A percentile compares a stretch with the other conserved stretches of the same genome.
phyloP scores from a whole-genome alignment of 2,888 invertebrate species.

The Choristoneura rosaceana region DNA sequence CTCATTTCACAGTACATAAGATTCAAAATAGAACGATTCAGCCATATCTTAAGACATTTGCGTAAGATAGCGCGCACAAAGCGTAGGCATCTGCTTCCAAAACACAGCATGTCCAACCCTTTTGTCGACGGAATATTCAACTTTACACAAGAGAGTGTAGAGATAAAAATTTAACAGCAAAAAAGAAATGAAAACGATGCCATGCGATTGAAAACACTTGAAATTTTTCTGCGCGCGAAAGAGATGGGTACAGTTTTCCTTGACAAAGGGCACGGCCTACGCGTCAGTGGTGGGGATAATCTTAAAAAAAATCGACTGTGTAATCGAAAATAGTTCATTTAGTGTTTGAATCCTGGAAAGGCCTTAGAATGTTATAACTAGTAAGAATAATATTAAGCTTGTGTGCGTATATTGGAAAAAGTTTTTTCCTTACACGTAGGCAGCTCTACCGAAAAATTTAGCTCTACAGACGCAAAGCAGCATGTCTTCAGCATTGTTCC shows the following conservation, averaged over 20 bases:
- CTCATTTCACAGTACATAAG: not conserved
- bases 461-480: not conserved
- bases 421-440: not conserved
- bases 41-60: conserved; percentile 39
- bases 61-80: conserved; percentile 46
- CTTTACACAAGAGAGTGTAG: conserved; percentile 45
- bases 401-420: not conserved
- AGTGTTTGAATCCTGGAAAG: conserved; percentile 26
- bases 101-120: conserved; percentile 51
- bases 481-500: too few relatives aligned
- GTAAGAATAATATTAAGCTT: not conserved
- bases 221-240: conserved; percentile 78
- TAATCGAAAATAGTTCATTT: conserved; percentile 56
- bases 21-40: conserved; percentile 6
- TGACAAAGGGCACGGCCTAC: conserved; percentile 83
- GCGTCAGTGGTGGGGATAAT: conserved; percentile 77
- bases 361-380: not conserved
- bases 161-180: conserved; percentile 50
- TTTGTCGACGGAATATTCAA: conserved; percentile 45
- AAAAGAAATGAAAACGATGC: conserved; percentile 62
- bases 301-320: conserved; percentile 74
- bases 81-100: conserved; percentile 46
- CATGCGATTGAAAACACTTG: conserved; percentile 67
- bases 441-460: not conserved
- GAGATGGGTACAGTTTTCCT: conserved; percentile 78